phyloP scores from a whole-genome alignment of 2,888 invertebrate genomes.

The Andrena chrysosceles region DNA sequence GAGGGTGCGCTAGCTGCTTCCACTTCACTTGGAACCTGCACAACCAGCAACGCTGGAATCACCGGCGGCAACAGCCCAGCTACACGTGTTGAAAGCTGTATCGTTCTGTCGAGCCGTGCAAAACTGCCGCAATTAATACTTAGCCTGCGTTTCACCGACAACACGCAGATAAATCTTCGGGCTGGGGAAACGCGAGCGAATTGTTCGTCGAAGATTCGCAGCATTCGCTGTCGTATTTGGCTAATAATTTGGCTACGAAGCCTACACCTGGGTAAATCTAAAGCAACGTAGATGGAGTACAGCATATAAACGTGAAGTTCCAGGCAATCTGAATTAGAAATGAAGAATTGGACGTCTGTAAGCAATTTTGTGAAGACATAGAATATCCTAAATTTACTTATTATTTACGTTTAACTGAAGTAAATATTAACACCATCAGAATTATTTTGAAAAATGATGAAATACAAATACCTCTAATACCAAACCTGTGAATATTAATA shows the following conservation, averaged over 20 bases:
- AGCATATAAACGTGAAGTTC: too few relatives aligned
- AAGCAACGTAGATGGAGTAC: background rate
- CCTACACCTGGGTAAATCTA: background rate
- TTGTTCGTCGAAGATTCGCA: background rate
- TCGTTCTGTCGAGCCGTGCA: constrained; percentile 10
- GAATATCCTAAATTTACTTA: too few relatives aligned
- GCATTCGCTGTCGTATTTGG: background rate
- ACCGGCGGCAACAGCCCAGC: constrained; percentile 10
- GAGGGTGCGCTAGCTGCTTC: constrained; percentile 37
- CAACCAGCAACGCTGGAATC: constrained; percentile 29
- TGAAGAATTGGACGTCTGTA: too few relatives aligned
- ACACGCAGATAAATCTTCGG: constrained; percentile 25
- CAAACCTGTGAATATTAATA: too few relatives aligned
- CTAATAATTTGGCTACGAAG: background rate
- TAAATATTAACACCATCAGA: too few relatives aligned
- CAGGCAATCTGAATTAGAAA: too few relatives aligned
- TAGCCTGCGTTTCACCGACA: background rate
- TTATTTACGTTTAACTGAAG: too few relatives aligned
- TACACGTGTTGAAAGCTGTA: background rate
- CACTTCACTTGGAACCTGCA: constrained; percentile 41
- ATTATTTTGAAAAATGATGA: too few relatives aligned
- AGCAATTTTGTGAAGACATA: too few relatives aligned
- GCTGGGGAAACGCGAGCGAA: background rate
- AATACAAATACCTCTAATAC: too few relatives aligned
- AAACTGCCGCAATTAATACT: constrained; percentile 40